A percentile compares a stretch with the other conserved stretches of the same genome.
Evolutionary conservation across 30 jellyfish, hydroid and myxozoan species (phyloP).

Genomic region (Mastigias papua): DNA sequence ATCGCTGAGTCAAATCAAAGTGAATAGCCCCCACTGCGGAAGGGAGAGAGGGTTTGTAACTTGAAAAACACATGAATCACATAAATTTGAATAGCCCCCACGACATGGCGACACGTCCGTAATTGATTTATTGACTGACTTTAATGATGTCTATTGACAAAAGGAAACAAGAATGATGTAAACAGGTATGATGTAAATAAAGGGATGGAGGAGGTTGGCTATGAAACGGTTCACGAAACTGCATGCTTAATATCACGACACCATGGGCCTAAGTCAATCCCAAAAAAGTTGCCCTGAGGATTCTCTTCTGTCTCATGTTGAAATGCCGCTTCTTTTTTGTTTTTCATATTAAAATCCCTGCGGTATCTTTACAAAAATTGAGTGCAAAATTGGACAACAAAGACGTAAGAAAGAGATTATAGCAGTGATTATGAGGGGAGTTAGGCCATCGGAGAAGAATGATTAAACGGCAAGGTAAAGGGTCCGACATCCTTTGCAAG

Average conservation of each 20-base stretch:
- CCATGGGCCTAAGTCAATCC: neutral
- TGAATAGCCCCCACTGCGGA: too few species aligned
- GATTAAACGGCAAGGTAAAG: neutral
- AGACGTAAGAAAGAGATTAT: neutral
- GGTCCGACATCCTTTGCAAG: neutral
- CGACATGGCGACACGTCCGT: too few species aligned
- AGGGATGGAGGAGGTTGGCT: too few species aligned
- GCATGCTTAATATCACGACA: neutral
- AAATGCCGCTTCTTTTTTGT: conserved; percentile 1
- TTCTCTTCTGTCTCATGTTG: neutral
- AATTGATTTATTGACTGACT: too few species aligned
- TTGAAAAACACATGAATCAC: too few species aligned
- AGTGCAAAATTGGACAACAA: conserved; percentile 39
- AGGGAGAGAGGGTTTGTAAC: too few species aligned
- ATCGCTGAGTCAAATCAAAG: too few species aligned
- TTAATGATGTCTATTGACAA: too few species aligned
- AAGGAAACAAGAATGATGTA: too few species aligned
- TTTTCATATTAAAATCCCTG: neutral
- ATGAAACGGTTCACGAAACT: too few species aligned
- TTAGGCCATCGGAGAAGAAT: neutral
- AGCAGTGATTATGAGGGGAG: conserved; percentile 5
- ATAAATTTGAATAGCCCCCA: too few species aligned
- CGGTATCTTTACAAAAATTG: conserved; percentile 32
- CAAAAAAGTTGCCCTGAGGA: neutral
- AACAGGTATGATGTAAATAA: too few species aligned